phyloP scores from a whole-genome alignment of 2,113 vertebrate genomes.

The Hydrochoerus hydrochaeris region DNA sequence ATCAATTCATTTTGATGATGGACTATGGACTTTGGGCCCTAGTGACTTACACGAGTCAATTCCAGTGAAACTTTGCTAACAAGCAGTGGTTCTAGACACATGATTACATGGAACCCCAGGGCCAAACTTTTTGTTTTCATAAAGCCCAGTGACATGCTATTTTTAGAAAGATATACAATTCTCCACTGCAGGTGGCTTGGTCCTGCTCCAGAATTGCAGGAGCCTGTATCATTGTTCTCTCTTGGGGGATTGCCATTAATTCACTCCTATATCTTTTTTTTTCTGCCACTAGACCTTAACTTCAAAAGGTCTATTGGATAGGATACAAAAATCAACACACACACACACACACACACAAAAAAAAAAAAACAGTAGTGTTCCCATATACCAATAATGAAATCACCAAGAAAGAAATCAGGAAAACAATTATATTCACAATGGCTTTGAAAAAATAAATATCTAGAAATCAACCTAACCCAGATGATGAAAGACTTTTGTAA shows the following conservation, averaged over 20 bases:
- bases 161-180: not conserved
- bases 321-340: not conserved
- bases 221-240: not conserved
- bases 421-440: not conserved
- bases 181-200: not conserved
- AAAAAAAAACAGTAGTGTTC: not conserved
- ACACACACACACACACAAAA: too few relatives aligned
- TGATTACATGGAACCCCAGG: not conserved
- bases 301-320: not conserved
- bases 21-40: not conserved
- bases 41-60: not conserved
- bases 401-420: not conserved
- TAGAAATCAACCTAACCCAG: not conserved
- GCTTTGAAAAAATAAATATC: not conserved
- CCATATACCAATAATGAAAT: not conserved
- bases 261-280: not conserved
- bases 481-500: not conserved
- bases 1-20: not conserved
- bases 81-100: not conserved
- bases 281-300: not conserved
- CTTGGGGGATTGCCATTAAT: not conserved
- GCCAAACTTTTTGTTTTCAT: not conserved
- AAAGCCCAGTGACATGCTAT: not conserved
- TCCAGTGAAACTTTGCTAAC: not conserved
- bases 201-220: not conserved